Percentiles rank a stretch among this genome's conserved stretches.
phyloP scores from a whole-genome alignment of 1,140 invertebrate species.

The Papilio machaon region DNA sequence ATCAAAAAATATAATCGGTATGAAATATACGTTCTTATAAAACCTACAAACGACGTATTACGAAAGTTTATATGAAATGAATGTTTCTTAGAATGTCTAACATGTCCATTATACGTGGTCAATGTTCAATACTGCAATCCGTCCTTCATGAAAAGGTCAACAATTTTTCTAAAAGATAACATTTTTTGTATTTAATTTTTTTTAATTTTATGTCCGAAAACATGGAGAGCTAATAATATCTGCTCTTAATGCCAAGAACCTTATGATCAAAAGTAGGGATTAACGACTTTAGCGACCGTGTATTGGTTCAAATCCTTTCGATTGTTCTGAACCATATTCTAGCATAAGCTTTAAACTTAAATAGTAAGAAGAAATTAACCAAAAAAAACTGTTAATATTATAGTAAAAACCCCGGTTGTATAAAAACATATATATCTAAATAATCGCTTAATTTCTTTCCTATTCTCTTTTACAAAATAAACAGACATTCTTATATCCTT shows the following conservation, averaged over 20 bases:
- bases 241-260: no score
- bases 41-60: background rate
- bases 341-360: no score
- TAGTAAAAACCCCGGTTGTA: no score
- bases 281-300: no score
- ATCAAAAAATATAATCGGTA: background rate
- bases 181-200: no score
- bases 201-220: background rate
- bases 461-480: background rate
- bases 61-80: conserved; percentile 36
- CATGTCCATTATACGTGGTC: conserved; percentile 5
- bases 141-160: conserved; percentile 12
- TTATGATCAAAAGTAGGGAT: no score
- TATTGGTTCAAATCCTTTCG: no score
- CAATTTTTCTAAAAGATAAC: background rate
- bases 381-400: no score
- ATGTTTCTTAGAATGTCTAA: conserved; percentile 29
- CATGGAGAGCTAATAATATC: background rate
- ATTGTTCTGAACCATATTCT: no score
- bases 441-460: background rate
- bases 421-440: no score
- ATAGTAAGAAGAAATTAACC: no score
- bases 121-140: conserved; percentile 9
- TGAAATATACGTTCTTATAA: background rate
- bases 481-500: no score